These are phyloP conservation scores for Saturnia pavonia DNA, from an alignment of 2,888 invertebrate genomes.

Conservation along the genomic window DNA sequence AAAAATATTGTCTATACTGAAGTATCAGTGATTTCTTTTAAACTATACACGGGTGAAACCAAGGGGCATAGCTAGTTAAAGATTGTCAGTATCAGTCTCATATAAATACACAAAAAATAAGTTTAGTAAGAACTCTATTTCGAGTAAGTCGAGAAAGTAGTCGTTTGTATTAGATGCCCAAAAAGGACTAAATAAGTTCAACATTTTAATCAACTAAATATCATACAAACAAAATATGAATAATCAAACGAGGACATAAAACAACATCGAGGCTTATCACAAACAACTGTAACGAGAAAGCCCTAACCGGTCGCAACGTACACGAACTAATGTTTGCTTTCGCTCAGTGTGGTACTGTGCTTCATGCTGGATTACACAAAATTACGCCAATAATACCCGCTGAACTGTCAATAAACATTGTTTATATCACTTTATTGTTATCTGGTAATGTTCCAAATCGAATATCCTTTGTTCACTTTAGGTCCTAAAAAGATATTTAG, in stretches of 20 bases:
- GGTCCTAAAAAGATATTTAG: no score
- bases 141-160: no score
- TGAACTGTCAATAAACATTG: neutral
- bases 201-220: neutral
- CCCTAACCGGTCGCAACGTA: neutral
- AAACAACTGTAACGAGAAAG: neutral
- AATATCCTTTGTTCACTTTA: neutral
- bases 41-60: no score
- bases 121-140: no score
- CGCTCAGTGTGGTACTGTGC: neutral
- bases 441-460: neutral
- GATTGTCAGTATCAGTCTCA: no score
- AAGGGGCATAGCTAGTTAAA: no score
- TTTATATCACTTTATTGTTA: neutral
- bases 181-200: no score
- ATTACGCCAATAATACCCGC: neutral
- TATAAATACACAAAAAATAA: no score
- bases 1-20: no score
- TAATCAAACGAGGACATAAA: neutral
- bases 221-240: neutral
- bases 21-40: no score
- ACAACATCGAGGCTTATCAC: neutral
- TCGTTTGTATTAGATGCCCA: no score
- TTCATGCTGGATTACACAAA: neutral
- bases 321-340: slow-evolving; percentile 1